Evolutionary conservation across 2,113 vertebrate genomes (phyloP), one percentile per base, ranked within the genome.

Genomic region (Phylloscopus trochiloides): DNA sequence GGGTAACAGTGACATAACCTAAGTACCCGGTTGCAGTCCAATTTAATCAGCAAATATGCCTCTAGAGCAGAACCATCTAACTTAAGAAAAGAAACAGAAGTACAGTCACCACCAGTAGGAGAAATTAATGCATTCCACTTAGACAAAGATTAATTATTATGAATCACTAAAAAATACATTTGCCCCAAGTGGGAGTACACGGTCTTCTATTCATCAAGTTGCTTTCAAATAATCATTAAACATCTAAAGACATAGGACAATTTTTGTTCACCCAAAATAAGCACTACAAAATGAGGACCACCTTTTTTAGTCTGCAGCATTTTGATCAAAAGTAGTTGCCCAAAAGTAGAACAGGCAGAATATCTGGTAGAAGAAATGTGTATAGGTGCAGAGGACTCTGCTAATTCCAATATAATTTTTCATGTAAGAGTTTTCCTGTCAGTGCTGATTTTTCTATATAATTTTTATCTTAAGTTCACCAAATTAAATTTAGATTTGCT

Each of bases 131-230:
- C 88, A 95, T 96, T 96, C 83, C 74, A 55, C 36, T 88, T 34
- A 61, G 90, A 97, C 94, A 96, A 92, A 87, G 88, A 92, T 94
- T 88, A 94, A 96, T 95, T 95, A 74, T 92, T 80, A 81, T 67
- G 66, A 94, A 96, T 96, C 40, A 57, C 63, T 93, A 66, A 82
- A 85, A 95, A 94, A 79, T 74, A 92, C 34, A 19, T 50, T 77
- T 86, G 74, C 58, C 70, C 86, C 77, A 76, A 63, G 82, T 88
- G 94, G 83, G 83, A 94, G 80, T 83, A 71, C 17, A 22, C 0
- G 0, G 36, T 89, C 63, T 76, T 89, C 47, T 94, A 87, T 89
- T 90, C 80, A 96, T 86, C 83, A 94, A 90, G 74, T 47, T 71
- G 51, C 83, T 94, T 94, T 97, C 74, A 95, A 94, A 96, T 96